phyloP scores from a whole-genome alignment of 2,113 vertebrate species.

The Alexandromys fortis region DNA sequence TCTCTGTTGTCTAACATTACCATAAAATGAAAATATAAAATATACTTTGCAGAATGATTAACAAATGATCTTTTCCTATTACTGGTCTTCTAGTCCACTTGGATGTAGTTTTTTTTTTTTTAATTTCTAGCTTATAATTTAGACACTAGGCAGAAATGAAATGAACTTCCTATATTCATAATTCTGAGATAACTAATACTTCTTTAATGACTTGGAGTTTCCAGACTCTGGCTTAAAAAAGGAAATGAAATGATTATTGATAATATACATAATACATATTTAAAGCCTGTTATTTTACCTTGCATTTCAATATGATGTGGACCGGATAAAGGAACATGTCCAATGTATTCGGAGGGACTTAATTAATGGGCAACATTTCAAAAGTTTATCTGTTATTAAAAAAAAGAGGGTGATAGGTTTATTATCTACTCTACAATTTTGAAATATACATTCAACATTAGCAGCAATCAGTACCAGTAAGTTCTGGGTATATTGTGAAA shows the following conservation, averaged over 20 bases:
- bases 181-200: background rate
- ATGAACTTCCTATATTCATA: background rate
- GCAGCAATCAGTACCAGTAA: background rate
- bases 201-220: background rate
- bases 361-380: background rate
- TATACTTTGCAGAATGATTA: background rate
- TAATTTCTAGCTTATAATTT: background rate
- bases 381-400: background rate
- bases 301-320: constrained; percentile 5
- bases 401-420: background rate
- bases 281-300: background rate
- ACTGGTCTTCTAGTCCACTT: background rate
- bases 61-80: background rate
- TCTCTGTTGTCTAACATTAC: background rate
- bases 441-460: background rate
- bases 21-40: background rate
- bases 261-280: background rate
- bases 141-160: background rate
- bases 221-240: background rate
- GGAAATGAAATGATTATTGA: background rate
- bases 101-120: background rate
- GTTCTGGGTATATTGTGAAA: background rate
- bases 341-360: background rate
- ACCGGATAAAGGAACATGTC: background rate
- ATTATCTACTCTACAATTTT: background rate